Percentiles rank a stretch among this genome's conserved stretches.
Evolutionary conservation across 2,113 vertebrate genomes (phyloP).

Genomic region (Cottus gobio): DNA sequence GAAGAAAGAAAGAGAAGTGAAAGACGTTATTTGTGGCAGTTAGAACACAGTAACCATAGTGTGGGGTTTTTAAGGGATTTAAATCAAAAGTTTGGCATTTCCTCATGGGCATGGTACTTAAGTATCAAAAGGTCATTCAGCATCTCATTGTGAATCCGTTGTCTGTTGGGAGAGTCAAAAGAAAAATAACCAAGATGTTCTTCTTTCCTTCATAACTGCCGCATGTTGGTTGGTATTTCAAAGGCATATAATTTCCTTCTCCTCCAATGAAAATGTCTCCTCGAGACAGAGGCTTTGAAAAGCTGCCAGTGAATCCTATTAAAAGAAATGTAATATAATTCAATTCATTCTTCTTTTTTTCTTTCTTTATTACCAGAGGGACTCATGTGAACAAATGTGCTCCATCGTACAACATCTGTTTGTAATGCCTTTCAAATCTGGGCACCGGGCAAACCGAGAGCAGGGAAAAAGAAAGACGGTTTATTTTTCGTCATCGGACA

Average conservation of each 20-base stretch:
- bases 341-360: conserved; percentile 40
- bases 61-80: conserved; percentile 28
- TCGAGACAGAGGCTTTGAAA: conserved; percentile 62
- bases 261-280: conserved; percentile 56
- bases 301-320: conserved; percentile 65
- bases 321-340: conserved; percentile 71
- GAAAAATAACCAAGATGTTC: conserved; percentile 7
- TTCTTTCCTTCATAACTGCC: conserved; percentile 35
- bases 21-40: conserved; percentile 39
- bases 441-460: conserved; percentile 22
- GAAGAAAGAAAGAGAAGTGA: conserved; percentile 46
- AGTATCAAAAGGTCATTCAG: neutral
- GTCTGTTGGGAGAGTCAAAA: neutral
- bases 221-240: conserved; percentile 62
- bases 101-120: neutral
- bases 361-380: conserved; percentile 42
- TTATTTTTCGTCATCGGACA: conserved; percentile 43
- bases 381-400: conserved; percentile 57
- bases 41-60: conserved; percentile 14
- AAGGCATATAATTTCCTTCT: conserved; percentile 63
- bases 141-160: conserved; percentile 25
- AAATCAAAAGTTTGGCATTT: conserved; percentile 13
- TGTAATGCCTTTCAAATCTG: conserved; percentile 58
- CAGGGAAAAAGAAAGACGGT: conserved; percentile 28
- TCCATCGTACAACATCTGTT: conserved; percentile 72